A percentile compares a stretch with the other conserved stretches of the same genome.
Conservation (phyloP, 2,888 invertebrate genomes). For the Himalopsyche japonica region DNA sequence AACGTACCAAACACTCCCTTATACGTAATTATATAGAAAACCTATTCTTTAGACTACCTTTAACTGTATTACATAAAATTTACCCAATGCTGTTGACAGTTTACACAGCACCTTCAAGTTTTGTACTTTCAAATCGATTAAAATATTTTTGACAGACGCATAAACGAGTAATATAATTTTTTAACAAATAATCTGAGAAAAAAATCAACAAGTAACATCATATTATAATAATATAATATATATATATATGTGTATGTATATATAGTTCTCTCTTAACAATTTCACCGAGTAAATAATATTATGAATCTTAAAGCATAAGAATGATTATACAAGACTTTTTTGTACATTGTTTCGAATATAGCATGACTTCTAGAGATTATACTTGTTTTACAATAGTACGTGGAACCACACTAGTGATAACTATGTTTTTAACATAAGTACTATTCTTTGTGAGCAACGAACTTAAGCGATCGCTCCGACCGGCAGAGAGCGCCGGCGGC, state of each 20-base stretch:
- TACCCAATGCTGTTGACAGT: constrained; percentile 41
- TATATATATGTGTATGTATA: constrained; percentile 27
- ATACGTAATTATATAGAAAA: constrained; percentile 37
- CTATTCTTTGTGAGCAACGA: constrained; percentile 37
- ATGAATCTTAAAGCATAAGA: constrained; percentile 38
- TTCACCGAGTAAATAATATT: constrained; percentile 38
- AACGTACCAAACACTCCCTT: constrained; percentile 31
- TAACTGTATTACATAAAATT: constrained; percentile 38
- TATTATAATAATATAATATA: too few relatives aligned
- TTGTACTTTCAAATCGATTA: constrained; percentile 42
- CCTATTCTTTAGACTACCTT: constrained; percentile 35
- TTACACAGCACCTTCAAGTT: constrained; percentile 41
- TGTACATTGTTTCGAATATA: constrained; percentile 40
- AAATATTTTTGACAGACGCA: constrained; percentile 39
- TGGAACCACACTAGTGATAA: constrained; percentile 35
- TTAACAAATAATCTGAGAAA: constrained; percentile 41
- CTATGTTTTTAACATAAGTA: constrained; percentile 42
- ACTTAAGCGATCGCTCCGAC: constrained; percentile 17
- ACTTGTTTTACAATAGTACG: constrained; percentile 40
- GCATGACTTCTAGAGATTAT: constrained; percentile 37
- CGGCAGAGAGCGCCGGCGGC: constrained; percentile 24
- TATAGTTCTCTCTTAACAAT: constrained; percentile 37
- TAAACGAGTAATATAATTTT: constrained; percentile 41
- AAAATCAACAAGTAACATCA: constrained; percentile 41
- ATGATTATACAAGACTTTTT: constrained; percentile 39